Base-by-base conservation (phyloP, 2,888 invertebrate genomes). In the Ommatoiulus sabulosus region DNA sequence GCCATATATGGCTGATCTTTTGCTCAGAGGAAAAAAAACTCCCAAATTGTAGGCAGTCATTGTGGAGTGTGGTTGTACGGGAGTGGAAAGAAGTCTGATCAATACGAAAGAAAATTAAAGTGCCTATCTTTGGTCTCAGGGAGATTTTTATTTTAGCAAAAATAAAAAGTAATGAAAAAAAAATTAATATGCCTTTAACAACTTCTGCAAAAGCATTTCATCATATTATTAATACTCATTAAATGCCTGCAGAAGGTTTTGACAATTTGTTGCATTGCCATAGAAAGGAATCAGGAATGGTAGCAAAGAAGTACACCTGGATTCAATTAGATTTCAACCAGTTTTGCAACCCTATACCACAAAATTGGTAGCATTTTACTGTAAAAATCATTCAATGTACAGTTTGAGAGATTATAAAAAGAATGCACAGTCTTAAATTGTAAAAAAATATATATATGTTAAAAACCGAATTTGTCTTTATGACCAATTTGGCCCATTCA, bases 91-190 rank as follows among this genome's bases (percentile, higher is more conserved):
- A 24, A 24, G 20, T 24, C 17, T 17, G 72, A 72, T 72, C 72
- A 24, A 24, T 72, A 72, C 10, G n/a, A 72, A 17, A 24, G 72
- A 72, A 72, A 72, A 72, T 72, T 72, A 24, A 72, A 72, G 72
- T 24, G 20, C 24, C 72, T 72, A 72, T 24, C 24, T n/a, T 63
- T 17, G 48, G 63, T 63, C 17, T 63, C n/a, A n/a, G 17, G 63
- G 63, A n/a, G 17, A 63, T 63, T 72, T 72, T 20, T 7, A 24
- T 72, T n/a, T 72, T 10, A 10, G 72, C 0, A 10, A 72, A 10
- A 35, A 35, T 35, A 35, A 35, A 35, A 35, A 35, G 0, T 35
- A 35, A 2, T 35, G 35, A 35, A 35, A 35, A 35, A 35, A 72
- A 72, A 72, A 10, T 24, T 72, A 20, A 72, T 72, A 72, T 72